A percentile compares a stretch with the other conserved stretches of the same genome.
These are phyloP conservation scores for Poecilobothrus nobilitatus DNA, from an alignment of 2,888 invertebrate genomes.

Conservation along the genomic window DNA sequence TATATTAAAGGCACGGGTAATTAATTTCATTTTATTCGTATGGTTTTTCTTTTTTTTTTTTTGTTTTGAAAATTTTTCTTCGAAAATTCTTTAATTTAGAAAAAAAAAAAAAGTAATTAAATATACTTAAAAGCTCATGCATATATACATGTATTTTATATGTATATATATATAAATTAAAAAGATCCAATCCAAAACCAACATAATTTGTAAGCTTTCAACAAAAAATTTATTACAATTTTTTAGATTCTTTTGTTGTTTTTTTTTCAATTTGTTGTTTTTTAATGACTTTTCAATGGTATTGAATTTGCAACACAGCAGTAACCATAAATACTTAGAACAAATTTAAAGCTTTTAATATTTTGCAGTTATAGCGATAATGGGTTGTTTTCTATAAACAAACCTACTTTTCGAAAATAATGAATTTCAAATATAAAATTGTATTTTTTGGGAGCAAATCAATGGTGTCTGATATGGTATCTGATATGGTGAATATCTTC, in stretches of 20 bases:
- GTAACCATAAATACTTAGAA: neutral
- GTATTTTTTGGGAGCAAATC: too few relatives aligned
- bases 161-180: neutral
- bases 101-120: neutral
- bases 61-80: neutral
- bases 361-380: too few relatives aligned
- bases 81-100: neutral
- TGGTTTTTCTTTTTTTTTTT: neutral
- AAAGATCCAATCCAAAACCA: neutral
- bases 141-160: neutral
- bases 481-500: too few relatives aligned
- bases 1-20: conserved; percentile 3
- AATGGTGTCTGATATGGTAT: too few relatives aligned
- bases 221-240: neutral
- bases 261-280: neutral
- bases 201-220: neutral
- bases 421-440: too few relatives aligned
- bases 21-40: neutral
- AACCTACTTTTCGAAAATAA: neutral
- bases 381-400: too few relatives aligned
- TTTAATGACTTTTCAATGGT: neutral
- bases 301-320: neutral
- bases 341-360: too few relatives aligned
- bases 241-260: too few relatives aligned
- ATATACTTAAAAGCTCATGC: neutral